Evolutionary conservation across 2,888 invertebrate genomes (phyloP).

Genomic region (Ceratothoa steindachneri): DNA sequence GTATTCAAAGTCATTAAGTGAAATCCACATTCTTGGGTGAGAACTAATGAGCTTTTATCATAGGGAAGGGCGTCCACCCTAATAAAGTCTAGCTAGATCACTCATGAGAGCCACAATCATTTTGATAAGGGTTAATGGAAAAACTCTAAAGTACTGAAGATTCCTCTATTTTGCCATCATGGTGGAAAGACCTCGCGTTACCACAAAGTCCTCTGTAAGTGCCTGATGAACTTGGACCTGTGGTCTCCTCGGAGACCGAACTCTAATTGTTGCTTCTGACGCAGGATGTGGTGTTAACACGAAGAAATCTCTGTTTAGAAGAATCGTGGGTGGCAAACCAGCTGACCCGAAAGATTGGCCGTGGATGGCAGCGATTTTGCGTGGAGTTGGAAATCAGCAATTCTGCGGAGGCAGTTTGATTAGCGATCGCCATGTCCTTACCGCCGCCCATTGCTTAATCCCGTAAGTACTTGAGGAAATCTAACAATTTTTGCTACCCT

Average conservation of each 20-base stretch:
- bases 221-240: too few species aligned
- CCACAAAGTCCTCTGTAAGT: neutral
- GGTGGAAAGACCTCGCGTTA: too few species aligned
- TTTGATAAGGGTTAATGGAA: too few species aligned
- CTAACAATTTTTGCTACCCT: neutral
- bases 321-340: conserved; percentile 63
- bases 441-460: conserved; percentile 69
- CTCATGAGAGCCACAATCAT: too few species aligned
- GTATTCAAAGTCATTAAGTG: too few species aligned
- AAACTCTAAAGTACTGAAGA: too few species aligned
- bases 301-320: conserved; percentile 53
- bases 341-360: conserved; percentile 70
- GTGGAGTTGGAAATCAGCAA: conserved; percentile 56
- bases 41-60: too few species aligned
- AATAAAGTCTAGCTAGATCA: too few species aligned
- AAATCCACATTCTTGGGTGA: too few species aligned
- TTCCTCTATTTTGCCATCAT: conserved; percentile 7
- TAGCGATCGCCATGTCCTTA: conserved; percentile 71
- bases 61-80: too few species aligned
- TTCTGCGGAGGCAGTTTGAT: conserved; percentile 78
- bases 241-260: too few species aligned
- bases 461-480: conserved; percentile 56
- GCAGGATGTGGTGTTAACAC: conserved; percentile 44
- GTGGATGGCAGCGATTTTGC: conserved; percentile 78
- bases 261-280: neutral